Conservation (phyloP, 2,888 invertebrate species). For the Aphidius colemani region DNA sequence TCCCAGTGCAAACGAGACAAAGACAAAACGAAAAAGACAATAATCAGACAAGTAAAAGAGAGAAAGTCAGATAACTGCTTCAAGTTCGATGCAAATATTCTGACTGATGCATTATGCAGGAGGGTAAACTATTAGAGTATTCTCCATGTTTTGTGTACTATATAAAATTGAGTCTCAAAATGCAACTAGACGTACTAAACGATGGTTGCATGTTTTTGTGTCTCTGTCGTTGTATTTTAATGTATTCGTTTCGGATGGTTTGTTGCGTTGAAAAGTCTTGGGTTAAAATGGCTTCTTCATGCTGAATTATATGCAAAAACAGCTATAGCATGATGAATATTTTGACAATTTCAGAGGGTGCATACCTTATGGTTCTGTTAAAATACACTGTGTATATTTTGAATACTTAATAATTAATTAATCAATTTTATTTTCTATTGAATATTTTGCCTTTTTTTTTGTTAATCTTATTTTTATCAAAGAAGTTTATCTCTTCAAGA, state of each 20-base stretch:
- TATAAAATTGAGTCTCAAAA: conserved; percentile 35
- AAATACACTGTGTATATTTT: conserved; percentile 10
- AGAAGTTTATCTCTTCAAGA: conserved; percentile 2
- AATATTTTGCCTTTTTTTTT: conserved; percentile 28
- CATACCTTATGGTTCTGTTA: conserved; percentile 28
- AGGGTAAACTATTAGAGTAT: conserved; percentile 51
- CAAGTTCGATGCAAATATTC: conserved; percentile 54
- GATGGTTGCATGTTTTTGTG: conserved; percentile 44
- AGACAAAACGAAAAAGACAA: conserved; percentile 32
- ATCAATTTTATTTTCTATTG: conserved; percentile 18
- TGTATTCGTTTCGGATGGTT: conserved; percentile 49
- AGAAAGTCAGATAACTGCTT: conserved; percentile 45
- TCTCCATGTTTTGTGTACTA: conserved; percentile 33
- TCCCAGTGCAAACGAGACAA: conserved; percentile 31
- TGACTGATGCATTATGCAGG: conserved; percentile 53
- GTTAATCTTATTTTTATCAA: background rate
- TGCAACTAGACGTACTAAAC: conserved; percentile 46
- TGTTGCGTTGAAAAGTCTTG: conserved; percentile 35
- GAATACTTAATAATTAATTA: too few relatives aligned
- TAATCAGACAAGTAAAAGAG: conserved; percentile 27
- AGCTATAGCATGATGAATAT: conserved; percentile 36
- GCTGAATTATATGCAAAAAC: conserved; percentile 31
- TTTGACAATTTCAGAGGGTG: conserved; percentile 28
- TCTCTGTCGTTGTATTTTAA: conserved; percentile 43
- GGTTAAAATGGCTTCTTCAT: conserved; percentile 36